Evolutionary conservation across 2,113 vertebrate genomes (phyloP).

Genomic region (Trematomus loennbergii): DNA sequence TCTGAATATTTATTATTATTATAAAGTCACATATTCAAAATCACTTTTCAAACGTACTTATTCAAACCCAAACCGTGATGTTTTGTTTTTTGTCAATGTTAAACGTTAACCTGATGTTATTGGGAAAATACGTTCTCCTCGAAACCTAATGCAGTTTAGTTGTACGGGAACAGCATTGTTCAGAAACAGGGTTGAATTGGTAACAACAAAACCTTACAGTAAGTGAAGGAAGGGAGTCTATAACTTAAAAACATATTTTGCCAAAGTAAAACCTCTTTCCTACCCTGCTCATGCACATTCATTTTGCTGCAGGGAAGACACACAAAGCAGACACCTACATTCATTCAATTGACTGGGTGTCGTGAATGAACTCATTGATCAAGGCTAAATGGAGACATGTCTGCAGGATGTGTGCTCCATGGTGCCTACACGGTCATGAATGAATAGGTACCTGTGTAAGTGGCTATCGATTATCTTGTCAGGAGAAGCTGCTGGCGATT

Average conservation of each 20-base stretch:
- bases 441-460: slow-evolving; percentile 47
- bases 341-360: slow-evolving; percentile 34
- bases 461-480: slow-evolving; percentile 64
- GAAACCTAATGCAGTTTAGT: too few species aligned
- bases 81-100: too few species aligned
- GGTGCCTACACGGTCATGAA: slow-evolving; percentile 33
- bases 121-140: too few species aligned
- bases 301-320: slow-evolving; percentile 19
- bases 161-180: too few species aligned
- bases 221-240: too few species aligned
- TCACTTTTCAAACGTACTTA: too few species aligned
- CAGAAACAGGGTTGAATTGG: too few species aligned
- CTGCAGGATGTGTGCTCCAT: slow-evolving; percentile 37
- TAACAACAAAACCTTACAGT: background rate
- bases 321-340: background rate
- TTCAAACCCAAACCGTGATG: too few species aligned
- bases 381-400: slow-evolving; percentile 38
- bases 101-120: too few species aligned
- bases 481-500: slow-evolving; percentile 36
- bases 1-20: too few species aligned
- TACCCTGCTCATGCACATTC: slow-evolving; percentile 23
- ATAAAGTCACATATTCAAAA: too few species aligned
- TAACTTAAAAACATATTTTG: background rate
- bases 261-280: background rate
- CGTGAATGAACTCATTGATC: slow-evolving; percentile 58